Evolutionary conservation across 2,888 invertebrate genomes (phyloP).

Genomic region (Melanophora roralis): DNA sequence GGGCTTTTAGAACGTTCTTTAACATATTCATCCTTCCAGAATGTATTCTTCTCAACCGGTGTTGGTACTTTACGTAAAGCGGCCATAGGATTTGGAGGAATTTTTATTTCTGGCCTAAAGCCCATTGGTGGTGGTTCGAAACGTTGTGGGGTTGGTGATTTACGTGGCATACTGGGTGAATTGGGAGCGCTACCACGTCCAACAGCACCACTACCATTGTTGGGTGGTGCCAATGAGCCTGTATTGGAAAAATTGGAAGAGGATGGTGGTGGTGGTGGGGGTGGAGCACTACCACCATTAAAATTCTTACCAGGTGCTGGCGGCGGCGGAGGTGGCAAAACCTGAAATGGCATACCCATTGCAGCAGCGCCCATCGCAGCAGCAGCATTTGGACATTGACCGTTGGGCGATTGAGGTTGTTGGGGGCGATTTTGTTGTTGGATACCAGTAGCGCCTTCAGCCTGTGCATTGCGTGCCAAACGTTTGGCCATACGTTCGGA

Average conservation of each 20-base stretch:
- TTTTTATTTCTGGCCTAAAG: conserved; percentile 85
- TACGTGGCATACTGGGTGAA: conserved; percentile 76
- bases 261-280: conserved; percentile 78
- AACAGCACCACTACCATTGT: conserved; percentile 47
- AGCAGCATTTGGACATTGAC: conserved; percentile 71
- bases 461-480: conserved; percentile 82
- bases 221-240: conserved; percentile 76
- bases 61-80: conserved; percentile 84
- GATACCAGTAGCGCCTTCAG: conserved; percentile 82
- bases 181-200: conserved; percentile 75
- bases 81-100: conserved; percentile 85
- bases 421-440: conserved; percentile 78
- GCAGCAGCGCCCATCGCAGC: conserved; percentile 79
- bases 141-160: conserved; percentile 76
- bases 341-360: conserved; percentile 82
- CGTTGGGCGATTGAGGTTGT: conserved; percentile 73
- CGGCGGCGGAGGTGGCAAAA: conserved; percentile 79
- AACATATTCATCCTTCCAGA: conserved; percentile 79
- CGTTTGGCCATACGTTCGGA: conserved; percentile 93
- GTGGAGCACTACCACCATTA: conserved; percentile 77
- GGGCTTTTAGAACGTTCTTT: conserved; percentile 78
- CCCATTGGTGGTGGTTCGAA: conserved; percentile 78
- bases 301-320: conserved; percentile 75
- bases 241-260: conserved; percentile 64
- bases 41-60: conserved; percentile 82